Evolutionary conservation across 1,140 invertebrate genomes (phyloP), one percentile per base, ranked within the genome.

Genomic region (Gryllus bimaculatus): DNA sequence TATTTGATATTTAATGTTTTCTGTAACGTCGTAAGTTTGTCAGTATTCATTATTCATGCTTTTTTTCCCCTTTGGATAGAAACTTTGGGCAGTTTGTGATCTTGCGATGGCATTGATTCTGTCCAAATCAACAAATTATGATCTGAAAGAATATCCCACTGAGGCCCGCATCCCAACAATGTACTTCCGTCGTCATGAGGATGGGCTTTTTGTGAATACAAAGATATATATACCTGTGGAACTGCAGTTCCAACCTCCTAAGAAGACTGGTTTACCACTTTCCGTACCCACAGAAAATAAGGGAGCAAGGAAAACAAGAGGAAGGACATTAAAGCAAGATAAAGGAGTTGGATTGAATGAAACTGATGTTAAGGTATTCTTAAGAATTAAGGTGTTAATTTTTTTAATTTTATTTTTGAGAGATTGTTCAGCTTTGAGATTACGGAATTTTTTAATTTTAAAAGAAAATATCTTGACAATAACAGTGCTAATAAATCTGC

Each of bases 81-180:
- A 97, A 94, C 87, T 99, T 83, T 98, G 96, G 93, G 94, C 96
- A 74, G 92, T 97, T 77, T 98, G 96, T 88, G 97, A 99, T 89
- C 88, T 98, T 78, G 94, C 96, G 8, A 92, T 97, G 87, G 93
- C 94, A 80, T 88, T 98, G 80, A 92, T 98, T 82, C 90, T 95
- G 85, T 90, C 93, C 20, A 95, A 95, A 83, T 92, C 95, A n/a
- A 91, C 90, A 47, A 95, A 91, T 85, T 96, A 95, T 85, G 95
- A 96, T 82, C 88, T 96, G 86, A 95, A 95, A 85, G 95, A 97
- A 83, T 94, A 94, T 84, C 93, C 94, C 4, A 90, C 92, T 13
- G 94, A 96, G 83, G 92, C 93, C 8, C 87, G 93, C 82, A 93
- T 95, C 83, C 93, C 94, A n/a, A 90, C 91, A 12, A 94, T 95